Conservation (phyloP, 2,888 invertebrate genomes). For the Copidosoma aretas region DNA sequence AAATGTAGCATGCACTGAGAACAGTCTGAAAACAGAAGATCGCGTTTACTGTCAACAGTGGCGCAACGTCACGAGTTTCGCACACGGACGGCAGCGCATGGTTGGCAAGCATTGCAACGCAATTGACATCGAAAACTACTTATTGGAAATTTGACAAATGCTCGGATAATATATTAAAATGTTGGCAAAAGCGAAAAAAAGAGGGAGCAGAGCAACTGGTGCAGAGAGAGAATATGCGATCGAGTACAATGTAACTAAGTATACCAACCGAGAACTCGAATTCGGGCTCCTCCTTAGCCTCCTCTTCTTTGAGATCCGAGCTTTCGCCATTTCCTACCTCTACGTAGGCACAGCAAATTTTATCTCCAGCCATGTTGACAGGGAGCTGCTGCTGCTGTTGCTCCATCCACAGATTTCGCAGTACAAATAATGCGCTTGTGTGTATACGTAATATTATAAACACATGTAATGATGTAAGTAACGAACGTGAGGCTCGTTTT, state of each 20-base stretch:
- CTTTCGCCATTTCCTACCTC: conserved; percentile 49
- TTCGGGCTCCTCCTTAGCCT: conserved; percentile 46
- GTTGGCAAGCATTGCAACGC: too few relatives aligned
- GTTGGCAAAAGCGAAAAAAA: not conserved
- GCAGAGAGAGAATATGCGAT: too few relatives aligned
- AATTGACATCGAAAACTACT: too few relatives aligned
- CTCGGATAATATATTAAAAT: not conserved
- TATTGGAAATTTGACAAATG: not conserved
- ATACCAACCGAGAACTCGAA: conserved; percentile 55
- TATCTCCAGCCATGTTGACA: conserved; percentile 56
- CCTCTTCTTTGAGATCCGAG: conserved; percentile 51
- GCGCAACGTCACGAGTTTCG: too few relatives aligned
- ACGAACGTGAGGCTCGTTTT: too few relatives aligned
- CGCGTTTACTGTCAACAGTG: not conserved
- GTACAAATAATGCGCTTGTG: too few relatives aligned
- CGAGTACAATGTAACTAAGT: too few relatives aligned
- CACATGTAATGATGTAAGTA: too few relatives aligned
- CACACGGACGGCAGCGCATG: too few relatives aligned
- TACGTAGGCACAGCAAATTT: conserved; percentile 51
- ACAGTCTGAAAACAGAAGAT: conserved; percentile 66
- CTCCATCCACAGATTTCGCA: too few relatives aligned
- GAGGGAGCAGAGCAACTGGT: not conserved
- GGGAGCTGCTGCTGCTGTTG: conserved; percentile 1
- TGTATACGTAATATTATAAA: too few relatives aligned
- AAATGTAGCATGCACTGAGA: conserved; percentile 79